Conservation (phyloP, 2,797 vertebrate species). For the Tachyglossus aculeatus region DNA sequence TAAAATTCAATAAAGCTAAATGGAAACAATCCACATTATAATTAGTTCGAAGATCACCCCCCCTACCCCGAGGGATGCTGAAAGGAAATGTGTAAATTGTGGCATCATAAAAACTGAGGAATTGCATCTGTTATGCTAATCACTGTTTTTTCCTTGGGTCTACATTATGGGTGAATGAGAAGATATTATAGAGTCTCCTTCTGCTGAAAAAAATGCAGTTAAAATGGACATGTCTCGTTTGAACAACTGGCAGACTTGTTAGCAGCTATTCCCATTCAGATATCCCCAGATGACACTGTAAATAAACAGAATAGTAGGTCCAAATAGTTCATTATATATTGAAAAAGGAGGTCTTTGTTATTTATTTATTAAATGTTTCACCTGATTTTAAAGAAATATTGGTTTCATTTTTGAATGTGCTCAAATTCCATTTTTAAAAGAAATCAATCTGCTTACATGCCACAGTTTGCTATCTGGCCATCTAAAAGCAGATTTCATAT, state of each 20-base stretch:
- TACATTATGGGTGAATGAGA: too few relatives aligned
- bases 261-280: background rate
- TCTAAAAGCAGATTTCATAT: background rate
- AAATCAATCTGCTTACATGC: background rate
- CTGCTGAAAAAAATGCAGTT: background rate
- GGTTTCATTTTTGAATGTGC: background rate
- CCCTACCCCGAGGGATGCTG: too few relatives aligned
- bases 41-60: too few relatives aligned
- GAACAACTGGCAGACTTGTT: background rate
- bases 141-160: too few relatives aligned
- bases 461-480: background rate
- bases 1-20: too few relatives aligned
- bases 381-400: conserved; percentile 8
- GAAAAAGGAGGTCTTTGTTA: background rate
- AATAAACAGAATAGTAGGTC: background rate
- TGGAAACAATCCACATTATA: too few relatives aligned
- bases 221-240: background rate
- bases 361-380: conserved; percentile 1
- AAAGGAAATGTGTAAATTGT: too few relatives aligned
- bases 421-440: background rate
- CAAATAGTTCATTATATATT: background rate
- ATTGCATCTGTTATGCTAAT: too few relatives aligned
- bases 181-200: background rate
- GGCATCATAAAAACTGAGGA: too few relatives aligned
- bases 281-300: too few relatives aligned